Evolutionary conservation across 2,113 vertebrate genomes (phyloP), one percentile per base, ranked within the genome.

Genomic region (Oryzias melastigma): DNA sequence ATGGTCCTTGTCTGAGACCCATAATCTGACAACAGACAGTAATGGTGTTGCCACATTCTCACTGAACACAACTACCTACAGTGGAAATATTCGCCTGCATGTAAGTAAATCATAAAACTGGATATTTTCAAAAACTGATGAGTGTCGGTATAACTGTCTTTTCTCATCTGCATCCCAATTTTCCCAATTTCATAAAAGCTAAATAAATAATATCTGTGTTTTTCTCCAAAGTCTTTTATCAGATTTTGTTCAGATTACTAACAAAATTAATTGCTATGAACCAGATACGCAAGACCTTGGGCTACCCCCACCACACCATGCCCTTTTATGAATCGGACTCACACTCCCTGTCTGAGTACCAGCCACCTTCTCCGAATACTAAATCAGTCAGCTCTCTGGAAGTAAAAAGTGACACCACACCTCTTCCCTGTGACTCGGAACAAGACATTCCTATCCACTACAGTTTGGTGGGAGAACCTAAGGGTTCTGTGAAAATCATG

Each of bases 11-110:
- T 4, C 5, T 0, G 19, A 5, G 6, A 17, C 81, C 0, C 42
- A 72, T 22, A 91, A 90, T 22, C 69, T 90, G n/a, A 91, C 88
- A 4, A 90, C 90, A 3, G 56, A 90, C 60, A 20, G 1, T 1
- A 19, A 83, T 0, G 91, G 91, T 14, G 5, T 86, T 0, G 88
- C 87, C 5, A 1, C 20, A 2, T 91, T 92, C 74, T 75, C 85
- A n/a, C 0, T 91, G 0, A 54, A 63, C 73, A 81, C 86, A 0
- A 16, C 59, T 3, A 0, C 2, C 4, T 1, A 17, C 15, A 6
- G 4, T 2, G 40, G 35, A 0, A n/a, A 65, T n/a, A 29, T 86
- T 22, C 0, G 1, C 0, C 65, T 92, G 13, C 20, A 10, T 1
- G 90, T 90, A 71, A 81, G 88, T 53, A 52, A 2, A 41, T 35